Evolutionary conservation across 2,113 vertebrate species (phyloP).

Genomic region (Antennarius striatus): DNA sequence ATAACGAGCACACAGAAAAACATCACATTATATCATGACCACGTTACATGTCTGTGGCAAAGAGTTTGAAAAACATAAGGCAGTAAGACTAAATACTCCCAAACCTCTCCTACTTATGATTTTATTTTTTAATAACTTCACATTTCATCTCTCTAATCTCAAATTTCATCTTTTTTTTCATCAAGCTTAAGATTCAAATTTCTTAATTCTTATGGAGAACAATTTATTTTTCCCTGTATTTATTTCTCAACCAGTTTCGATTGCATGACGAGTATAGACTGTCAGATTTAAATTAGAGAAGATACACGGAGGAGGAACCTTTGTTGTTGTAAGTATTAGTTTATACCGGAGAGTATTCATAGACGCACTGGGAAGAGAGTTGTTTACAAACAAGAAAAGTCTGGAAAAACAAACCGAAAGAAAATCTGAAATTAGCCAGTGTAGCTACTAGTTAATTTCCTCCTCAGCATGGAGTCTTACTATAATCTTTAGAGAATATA

Average conservation of each 20-base stretch:
- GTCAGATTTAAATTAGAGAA: no score
- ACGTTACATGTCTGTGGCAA: no score
- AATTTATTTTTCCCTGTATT: not conserved
- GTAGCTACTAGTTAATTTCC: not conserved
- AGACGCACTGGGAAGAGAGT: constrained; percentile 44
- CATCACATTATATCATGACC: no score
- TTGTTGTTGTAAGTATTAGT: constrained; percentile 9
- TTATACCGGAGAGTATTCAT: constrained; percentile 58
- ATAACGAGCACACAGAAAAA: no score
- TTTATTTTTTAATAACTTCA: no score
- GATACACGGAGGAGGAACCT: constrained; percentile 33
- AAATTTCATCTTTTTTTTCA: not conserved
- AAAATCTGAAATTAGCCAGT: not conserved
- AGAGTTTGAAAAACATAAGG: no score
- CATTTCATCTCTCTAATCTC: not conserved
- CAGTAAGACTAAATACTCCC: no score
- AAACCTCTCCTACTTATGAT: constrained; percentile 6
- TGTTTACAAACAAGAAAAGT: constrained; percentile 68
- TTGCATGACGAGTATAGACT: no score
- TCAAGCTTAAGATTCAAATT: not conserved
- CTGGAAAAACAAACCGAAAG: constrained; percentile 2
- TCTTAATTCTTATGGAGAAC: not conserved
- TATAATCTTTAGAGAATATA: not conserved
- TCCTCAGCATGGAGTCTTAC: not conserved
- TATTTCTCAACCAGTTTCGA: no score